phyloP scores from a whole-genome alignment of 2,888 invertebrate genomes.

The Drosophila conformis region DNA sequence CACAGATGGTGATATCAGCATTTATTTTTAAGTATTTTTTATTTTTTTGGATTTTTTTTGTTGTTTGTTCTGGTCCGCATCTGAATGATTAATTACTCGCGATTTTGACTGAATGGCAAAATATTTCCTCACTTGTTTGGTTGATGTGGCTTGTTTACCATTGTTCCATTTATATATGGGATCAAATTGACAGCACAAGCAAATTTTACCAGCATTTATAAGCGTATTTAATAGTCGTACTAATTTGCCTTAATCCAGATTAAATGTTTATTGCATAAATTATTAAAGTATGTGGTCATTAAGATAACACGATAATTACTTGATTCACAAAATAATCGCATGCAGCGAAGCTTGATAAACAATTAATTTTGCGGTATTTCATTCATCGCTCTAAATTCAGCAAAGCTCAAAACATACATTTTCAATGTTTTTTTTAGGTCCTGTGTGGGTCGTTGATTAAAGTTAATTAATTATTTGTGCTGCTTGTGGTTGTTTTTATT shows the following conservation, averaged over 20 bases:
- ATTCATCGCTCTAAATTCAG: not conserved
- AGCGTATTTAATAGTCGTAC: not conserved
- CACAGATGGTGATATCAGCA: constrained; percentile 23
- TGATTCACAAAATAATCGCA: not conserved
- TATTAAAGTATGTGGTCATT: not conserved
- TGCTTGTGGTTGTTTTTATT: not conserved
- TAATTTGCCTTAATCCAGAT: constrained; percentile 10
- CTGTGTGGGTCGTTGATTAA: not conserved
- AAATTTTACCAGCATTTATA: constrained; percentile 3
- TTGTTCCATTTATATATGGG: constrained; percentile 23
- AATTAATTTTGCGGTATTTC: not conserved
- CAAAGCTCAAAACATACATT: not conserved
- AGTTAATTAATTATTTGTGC: not conserved
- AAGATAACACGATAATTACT: not conserved
- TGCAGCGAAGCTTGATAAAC: not conserved
- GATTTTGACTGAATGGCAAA: constrained; percentile 60
- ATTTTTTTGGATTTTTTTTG: constrained; percentile 1
- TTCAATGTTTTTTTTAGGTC: not conserved
- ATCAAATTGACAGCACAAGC: constrained; percentile 26
- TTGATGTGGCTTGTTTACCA: constrained; percentile 29
- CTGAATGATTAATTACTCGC: constrained; percentile 67
- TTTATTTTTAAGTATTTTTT: constrained; percentile 16
- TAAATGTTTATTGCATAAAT: constrained; percentile 10
- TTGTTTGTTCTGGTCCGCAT: constrained; percentile 23
- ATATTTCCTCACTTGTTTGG: constrained; percentile 47